phyloP scores from a whole-genome alignment of 2,797 vertebrate genomes.

The Ceryle rudis region DNA sequence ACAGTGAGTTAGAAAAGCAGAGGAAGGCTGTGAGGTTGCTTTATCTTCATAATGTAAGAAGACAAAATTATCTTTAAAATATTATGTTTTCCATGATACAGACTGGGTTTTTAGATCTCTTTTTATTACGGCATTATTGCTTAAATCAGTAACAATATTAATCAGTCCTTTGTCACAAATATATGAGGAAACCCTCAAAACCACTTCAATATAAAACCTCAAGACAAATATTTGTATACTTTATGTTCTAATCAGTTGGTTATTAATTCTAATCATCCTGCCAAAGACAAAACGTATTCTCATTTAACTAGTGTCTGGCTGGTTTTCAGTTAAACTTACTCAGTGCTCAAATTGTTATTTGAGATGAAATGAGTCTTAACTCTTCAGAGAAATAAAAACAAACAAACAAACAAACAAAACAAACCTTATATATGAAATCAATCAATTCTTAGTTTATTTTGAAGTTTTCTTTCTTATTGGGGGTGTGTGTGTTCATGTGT shows the following conservation, averaged over 20 bases:
- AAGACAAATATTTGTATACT: neutral
- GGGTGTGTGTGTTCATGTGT: fast-evolving
- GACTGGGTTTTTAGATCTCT: neutral
- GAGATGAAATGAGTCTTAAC: neutral
- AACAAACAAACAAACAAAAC: fast-evolving
- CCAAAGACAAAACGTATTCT: neutral
- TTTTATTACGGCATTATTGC: neutral
- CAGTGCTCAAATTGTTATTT: neutral
- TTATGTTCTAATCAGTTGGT: neutral
- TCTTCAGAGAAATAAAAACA: neutral
- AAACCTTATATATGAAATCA: neutral
- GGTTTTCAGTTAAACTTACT: neutral
- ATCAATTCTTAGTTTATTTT: neutral
- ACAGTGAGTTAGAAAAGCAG: neutral
- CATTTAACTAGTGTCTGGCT: neutral
- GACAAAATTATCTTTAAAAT: neutral
- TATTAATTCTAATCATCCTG: neutral
- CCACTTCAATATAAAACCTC: neutral
- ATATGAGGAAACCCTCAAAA: neutral
- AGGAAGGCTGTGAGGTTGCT: neutral
- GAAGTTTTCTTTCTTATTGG: neutral
- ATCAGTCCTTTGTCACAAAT: neutral
- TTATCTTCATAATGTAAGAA: neutral
- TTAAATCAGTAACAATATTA: neutral
- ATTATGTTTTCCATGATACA: neutral